Evolutionary conservation across 92 coral and sea anemone genomes (phyloP).

Genomic region (Porites divaricata): DNA sequence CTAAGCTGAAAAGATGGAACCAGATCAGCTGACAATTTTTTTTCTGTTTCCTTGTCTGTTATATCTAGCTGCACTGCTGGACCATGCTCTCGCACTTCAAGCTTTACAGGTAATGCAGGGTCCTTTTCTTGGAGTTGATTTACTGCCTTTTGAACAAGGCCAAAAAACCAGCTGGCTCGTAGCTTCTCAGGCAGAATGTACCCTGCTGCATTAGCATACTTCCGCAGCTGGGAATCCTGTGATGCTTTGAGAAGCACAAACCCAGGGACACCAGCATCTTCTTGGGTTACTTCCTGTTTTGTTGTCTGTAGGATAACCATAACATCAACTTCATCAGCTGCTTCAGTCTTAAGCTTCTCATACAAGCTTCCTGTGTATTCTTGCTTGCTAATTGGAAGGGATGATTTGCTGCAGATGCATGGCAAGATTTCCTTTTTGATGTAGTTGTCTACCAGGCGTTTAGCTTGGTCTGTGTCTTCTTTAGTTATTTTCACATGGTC

Average conservation of each 20-base stretch:
- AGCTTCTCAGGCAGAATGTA: constrained; percentile 31
- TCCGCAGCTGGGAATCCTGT: constrained; percentile 17
- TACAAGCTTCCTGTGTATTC: constrained; percentile 73
- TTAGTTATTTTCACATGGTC: constrained; percentile 56
- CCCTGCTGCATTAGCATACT: constrained; percentile 28
- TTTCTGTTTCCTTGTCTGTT: constrained; percentile 22
- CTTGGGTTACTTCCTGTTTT: constrained; percentile 22
- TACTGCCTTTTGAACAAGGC: constrained; percentile 43
- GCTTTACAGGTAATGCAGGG: not conserved
- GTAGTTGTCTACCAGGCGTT: constrained; percentile 37
- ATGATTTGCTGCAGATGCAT: constrained; percentile 38
- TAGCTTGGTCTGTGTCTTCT: constrained; percentile 51
- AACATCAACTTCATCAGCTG: constrained; percentile 77
- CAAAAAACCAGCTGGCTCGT: constrained; percentile 14
- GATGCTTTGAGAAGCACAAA: constrained; percentile 53
- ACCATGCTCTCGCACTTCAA: not conserved
- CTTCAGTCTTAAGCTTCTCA: constrained; percentile 70
- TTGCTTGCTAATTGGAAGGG: constrained; percentile 40
- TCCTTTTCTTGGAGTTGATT: constrained; percentile 4
- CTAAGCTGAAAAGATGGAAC: constrained; percentile 53
- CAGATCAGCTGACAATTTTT: constrained; percentile 57
- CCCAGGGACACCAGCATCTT: constrained; percentile 44
- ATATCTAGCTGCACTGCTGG: constrained; percentile 37
- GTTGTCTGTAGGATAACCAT: constrained; percentile 59
- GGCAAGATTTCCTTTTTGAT: constrained; percentile 33